phyloP scores from a whole-genome alignment of 2,797 vertebrate genomes.

The Epinephelus malabaricus region DNA sequence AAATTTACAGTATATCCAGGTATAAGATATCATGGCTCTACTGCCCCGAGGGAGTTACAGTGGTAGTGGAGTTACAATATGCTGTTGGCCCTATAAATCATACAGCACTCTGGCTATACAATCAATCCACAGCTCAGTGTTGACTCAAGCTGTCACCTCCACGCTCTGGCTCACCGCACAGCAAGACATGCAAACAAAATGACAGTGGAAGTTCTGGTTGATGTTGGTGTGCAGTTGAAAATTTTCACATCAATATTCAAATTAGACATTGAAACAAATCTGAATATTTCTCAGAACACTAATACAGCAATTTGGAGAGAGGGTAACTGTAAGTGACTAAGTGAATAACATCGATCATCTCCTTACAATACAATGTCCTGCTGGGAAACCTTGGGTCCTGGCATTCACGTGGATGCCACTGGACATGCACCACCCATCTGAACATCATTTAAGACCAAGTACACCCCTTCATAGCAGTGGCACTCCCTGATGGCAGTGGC shows the following conservation, averaged over 20 bases:
- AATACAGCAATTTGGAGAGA: neutral
- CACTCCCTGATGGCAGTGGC: no score
- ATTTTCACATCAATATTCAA: neutral
- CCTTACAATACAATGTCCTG: no score
- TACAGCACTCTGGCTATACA: constrained; percentile 46
- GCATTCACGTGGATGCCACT: no score
- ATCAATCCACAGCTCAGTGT: constrained; percentile 63
- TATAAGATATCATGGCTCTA: constrained; percentile 34
- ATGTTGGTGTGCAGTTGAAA: neutral
- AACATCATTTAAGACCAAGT: no score
- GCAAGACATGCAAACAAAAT: constrained; percentile 17
- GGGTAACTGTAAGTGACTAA: no score
- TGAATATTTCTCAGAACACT: neutral
- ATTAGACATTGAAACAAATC: neutral
- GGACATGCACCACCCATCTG: no score
- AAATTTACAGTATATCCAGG: constrained; percentile 51
- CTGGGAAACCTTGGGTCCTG: no score
- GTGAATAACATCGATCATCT: no score
- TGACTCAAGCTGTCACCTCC: constrained; percentile 54
- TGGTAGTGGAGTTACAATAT: constrained; percentile 49
- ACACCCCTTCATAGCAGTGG: no score
- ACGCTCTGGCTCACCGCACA: neutral
- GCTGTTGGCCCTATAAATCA: constrained; percentile 64
- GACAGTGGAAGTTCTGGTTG: neutral
- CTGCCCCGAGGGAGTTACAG: constrained; percentile 37